These are phyloP conservation scores for Ptilodon capucinus DNA, from an alignment of 2,888 invertebrate species.

Conservation along the genomic window DNA sequence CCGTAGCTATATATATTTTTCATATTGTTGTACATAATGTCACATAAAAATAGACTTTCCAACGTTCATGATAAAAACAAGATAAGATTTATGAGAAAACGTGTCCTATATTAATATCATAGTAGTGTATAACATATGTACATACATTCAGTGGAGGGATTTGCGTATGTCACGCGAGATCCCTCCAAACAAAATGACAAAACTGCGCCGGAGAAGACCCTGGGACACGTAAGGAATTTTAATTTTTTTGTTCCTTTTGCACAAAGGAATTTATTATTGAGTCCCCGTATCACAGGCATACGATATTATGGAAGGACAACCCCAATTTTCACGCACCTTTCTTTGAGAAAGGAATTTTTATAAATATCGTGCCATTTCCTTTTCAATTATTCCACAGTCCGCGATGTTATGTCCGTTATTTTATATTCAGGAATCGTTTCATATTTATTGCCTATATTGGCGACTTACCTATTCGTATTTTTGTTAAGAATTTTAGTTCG, in stretches of 20 bases:
- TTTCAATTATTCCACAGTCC: slow-evolving; percentile 51
- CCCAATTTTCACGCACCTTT: slow-evolving; percentile 56
- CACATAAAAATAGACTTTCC: not conserved
- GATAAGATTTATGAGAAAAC: slow-evolving; percentile 36
- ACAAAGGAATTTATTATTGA: slow-evolving; percentile 77
- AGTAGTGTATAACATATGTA: slow-evolving; percentile 26
- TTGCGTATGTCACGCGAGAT: slow-evolving; percentile 65
- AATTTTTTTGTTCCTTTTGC: slow-evolving; percentile 72
- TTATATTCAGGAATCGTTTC: slow-evolving; percentile 29
- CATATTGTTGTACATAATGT: slow-evolving; percentile 16
- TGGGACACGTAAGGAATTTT: slow-evolving; percentile 69
- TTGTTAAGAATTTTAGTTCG: not conserved
- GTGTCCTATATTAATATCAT: slow-evolving; percentile 34
- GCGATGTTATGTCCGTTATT: slow-evolving; percentile 37
- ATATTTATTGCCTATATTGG: slow-evolving; percentile 23
- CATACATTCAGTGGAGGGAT: slow-evolving; percentile 45
- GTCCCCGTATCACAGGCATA: slow-evolving; percentile 61
- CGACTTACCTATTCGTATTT: slow-evolving; percentile 9
- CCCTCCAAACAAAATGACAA: slow-evolving; percentile 68
- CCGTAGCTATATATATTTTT: no score
- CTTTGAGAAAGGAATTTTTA: slow-evolving; percentile 58
- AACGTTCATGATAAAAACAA: slow-evolving; percentile 7
- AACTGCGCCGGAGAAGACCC: slow-evolving; percentile 61
- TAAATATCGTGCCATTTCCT: slow-evolving; percentile 49
- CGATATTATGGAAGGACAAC: slow-evolving; percentile 60